phyloP scores from a whole-genome alignment of 2,888 invertebrate genomes.

The Rhopalosiphum nymphaeae region DNA sequence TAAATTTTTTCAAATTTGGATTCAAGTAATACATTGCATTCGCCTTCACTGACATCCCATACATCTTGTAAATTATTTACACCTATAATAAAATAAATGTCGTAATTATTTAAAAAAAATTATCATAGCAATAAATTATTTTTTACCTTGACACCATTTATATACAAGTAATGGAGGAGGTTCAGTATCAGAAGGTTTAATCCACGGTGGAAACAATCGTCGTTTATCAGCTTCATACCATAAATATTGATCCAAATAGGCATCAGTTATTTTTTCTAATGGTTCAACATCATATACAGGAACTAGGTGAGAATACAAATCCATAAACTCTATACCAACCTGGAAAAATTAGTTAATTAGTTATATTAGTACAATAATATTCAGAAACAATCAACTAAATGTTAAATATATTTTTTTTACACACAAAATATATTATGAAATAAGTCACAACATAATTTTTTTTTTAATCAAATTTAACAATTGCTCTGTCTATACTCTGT shows the following conservation, averaged over 20 bases:
- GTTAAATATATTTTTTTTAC: neutral
- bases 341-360: conserved; percentile 69
- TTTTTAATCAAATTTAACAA: neutral
- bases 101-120: neutral
- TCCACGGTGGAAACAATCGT: conserved; percentile 97
- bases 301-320: conserved; percentile 97
- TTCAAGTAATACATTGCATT: conserved; percentile 97
- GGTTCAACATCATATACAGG: conserved; percentile 99
- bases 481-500: neutral
- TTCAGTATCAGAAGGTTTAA: conserved; percentile 98
- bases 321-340: conserved; percentile 99
- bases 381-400: neutral
- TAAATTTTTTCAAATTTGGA: conserved; percentile 99
- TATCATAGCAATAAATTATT: conserved; percentile 5
- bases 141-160: conserved; percentile 97
- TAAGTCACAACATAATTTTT: neutral
- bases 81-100: conserved; percentile 72
- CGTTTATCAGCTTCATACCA: conserved; percentile 99
- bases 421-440: neutral
- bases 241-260: conserved; percentile 98
- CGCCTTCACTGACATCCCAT: conserved; percentile 98
- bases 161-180: conserved; percentile 93
- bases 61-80: conserved; percentile 98
- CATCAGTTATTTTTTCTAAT: conserved; percentile 99
- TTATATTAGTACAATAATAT: neutral